Evolutionary conservation across 2,888 invertebrate genomes (phyloP), one percentile per base, ranked within the genome.

Genomic region (Microctonus aethiopoides): DNA sequence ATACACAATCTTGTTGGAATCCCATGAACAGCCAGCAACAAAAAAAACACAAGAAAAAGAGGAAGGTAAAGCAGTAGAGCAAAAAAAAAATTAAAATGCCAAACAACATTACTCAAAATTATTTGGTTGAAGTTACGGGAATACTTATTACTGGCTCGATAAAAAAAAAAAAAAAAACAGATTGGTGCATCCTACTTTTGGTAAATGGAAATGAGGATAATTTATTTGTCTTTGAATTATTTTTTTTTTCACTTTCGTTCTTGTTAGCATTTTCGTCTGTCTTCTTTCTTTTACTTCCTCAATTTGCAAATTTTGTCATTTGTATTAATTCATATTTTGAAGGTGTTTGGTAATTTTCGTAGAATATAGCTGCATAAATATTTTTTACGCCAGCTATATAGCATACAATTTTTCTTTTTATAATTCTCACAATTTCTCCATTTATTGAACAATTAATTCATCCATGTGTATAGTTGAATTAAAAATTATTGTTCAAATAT

Each of bases 11-110:
- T 83, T 81, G 78, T 79, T 80, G 83, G 79, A 83, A 81, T 74
- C 78, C 83, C 67, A 78, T 81, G 80, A 82, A 79, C 76, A 80
- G 80, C 73, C 84, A 84, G 78, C 84, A 82, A 78, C 79, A 81
- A 76, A 84, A 84, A 84, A 84, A 84, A 77, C 77, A 80, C 84
- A 84, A 84, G 84, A 84, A 84, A 84, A 84, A 82, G 77, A 82
- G 82, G 83, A 84, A 84, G 84, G 84, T 84, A 84, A 84, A 77
- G 62, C 72, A 68, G 67, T 72, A 74, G 24, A 70, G 29, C 36
- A 68, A 72, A 29, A 54, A 59, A 32, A 52, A 41, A 56, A 41
- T 61, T 26, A 56, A 20, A n/a, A 57, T 46, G 46, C 46, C 46
- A 46, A 46, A 46, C 46, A 46, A 46, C 46, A 46, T 46, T 16